These are phyloP conservation scores for Ephestia elutella DNA, from an alignment of 1,140 invertebrate species.

Conservation along the genomic window DNA sequence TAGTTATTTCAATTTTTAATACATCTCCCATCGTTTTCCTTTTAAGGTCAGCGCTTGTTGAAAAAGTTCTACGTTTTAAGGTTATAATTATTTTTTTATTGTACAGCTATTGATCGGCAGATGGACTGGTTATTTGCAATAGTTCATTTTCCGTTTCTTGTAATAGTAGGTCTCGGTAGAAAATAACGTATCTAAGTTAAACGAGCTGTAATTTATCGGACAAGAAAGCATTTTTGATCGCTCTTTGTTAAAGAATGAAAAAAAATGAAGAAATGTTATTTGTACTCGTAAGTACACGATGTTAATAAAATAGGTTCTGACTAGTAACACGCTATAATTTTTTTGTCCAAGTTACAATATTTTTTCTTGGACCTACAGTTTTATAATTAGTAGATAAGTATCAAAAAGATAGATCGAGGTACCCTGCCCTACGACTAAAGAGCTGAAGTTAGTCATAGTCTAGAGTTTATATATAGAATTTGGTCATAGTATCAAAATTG, in stretches of 20 bases:
- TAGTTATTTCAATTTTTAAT: constrained; percentile 62
- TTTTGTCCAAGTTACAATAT: too few relatives aligned
- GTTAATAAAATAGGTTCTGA: too few relatives aligned
- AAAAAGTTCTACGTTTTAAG: constrained; percentile 37
- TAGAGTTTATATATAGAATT: too few relatives aligned
- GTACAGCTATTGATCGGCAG: constrained; percentile 39
- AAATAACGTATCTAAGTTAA: constrained; percentile 10
- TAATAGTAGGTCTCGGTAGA: constrained; percentile 8
- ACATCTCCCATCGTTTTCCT: constrained; percentile 53
- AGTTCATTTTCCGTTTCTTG: constrained; percentile 10
- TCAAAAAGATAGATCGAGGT: too few relatives aligned
- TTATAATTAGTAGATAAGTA: too few relatives aligned
- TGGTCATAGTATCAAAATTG: too few relatives aligned
- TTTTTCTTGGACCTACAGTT: too few relatives aligned
- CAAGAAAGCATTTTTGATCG: neutral
- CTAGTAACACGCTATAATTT: too few relatives aligned
- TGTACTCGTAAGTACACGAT: neutral
- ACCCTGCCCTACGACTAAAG: too few relatives aligned
- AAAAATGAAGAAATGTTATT: neutral
- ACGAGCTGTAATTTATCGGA: neutral
- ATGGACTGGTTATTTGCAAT: constrained; percentile 31
- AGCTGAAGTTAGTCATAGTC: too few relatives aligned
- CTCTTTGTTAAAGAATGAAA: neutral
- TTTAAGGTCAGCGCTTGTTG: constrained; percentile 52
- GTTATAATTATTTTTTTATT: constrained; percentile 49